A percentile compares a stretch with the other conserved stretches of the same genome.
These are phyloP conservation scores for Rambutsinella grinnellia DNA, from an alignment of 2,888 invertebrate genomes.

Conservation along the genomic window DNA sequence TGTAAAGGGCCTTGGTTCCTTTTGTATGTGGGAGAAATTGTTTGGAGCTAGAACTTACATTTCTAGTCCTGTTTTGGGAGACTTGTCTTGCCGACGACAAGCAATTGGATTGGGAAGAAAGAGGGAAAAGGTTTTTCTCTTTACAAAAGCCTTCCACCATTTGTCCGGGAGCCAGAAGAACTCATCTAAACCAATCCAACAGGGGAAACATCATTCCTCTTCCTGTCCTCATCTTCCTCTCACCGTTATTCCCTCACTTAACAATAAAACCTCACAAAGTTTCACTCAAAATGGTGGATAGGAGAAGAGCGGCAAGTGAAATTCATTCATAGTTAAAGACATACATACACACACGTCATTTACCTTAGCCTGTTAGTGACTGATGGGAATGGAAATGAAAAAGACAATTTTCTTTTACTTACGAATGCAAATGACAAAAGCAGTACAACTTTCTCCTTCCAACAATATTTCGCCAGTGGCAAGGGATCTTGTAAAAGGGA, in stretches of 20 bases:
- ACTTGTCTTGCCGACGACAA: not conserved
- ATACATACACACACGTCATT: conserved; percentile 15
- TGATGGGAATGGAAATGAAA: conserved; percentile 22
- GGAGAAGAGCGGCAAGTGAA: not conserved
- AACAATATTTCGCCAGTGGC: conserved; percentile 2
- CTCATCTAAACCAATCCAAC: conserved; percentile 51
- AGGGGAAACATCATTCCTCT: conserved; percentile 49
- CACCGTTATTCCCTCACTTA: conserved; percentile 7
- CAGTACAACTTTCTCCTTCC: not conserved
- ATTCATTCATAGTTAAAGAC: not conserved
- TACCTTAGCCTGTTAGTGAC: conserved; percentile 7
- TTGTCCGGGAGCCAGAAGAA: conserved; percentile 42
- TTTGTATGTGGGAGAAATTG: too few relatives aligned
- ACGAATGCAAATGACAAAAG: not conserved
- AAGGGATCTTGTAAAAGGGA: too few relatives aligned
- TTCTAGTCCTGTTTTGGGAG: conserved; percentile 5
- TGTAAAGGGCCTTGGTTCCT: too few relatives aligned
- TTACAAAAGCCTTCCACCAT: not conserved
- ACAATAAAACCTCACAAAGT: not conserved
- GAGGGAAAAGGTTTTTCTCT: not conserved
- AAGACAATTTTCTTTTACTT: conserved; percentile 17
- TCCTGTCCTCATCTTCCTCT: conserved; percentile 44
- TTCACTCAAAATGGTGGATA: not conserved
- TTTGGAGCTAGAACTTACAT: too few relatives aligned
- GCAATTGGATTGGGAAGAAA: conserved; percentile 27